These are phyloP conservation scores for Dinomys branickii DNA, from an alignment of 2,113 vertebrate genomes.

Conservation along the genomic window DNA sequence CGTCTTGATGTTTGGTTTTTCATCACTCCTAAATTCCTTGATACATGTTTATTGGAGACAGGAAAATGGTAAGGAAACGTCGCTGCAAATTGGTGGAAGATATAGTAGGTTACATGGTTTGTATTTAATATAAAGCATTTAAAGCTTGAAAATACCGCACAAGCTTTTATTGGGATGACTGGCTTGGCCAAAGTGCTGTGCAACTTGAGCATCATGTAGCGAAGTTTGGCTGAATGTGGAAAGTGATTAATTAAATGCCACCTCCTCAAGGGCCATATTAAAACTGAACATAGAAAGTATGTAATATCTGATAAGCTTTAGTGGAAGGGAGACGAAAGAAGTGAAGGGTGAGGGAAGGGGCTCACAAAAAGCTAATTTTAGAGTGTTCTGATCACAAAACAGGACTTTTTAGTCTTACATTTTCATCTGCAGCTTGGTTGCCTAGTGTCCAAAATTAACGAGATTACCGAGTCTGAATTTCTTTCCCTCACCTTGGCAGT, in stretches of 20 bases:
- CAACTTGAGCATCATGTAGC: constrained; percentile 36
- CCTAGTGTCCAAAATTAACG: constrained; percentile 8
- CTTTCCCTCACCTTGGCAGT: constrained; percentile 54
- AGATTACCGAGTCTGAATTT: constrained; percentile 18
- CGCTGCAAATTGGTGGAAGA: neutral
- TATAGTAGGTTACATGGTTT: neutral
- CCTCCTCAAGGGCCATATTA: neutral
- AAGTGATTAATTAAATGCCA: constrained; percentile 49
- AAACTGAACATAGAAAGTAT: constrained; percentile 46
- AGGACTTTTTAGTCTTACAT: neutral
- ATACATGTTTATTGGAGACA: neutral
- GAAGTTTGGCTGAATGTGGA: constrained; percentile 54
- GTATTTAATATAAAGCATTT: neutral
- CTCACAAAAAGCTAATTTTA: constrained; percentile 10
- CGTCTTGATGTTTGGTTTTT: neutral
- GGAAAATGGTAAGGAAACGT: neutral
- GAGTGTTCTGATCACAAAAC: neutral
- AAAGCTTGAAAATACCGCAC: neutral
- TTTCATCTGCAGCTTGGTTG: neutral
- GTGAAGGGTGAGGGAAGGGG: constrained; percentile 12
- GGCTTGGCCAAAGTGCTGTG: constrained; percentile 47
- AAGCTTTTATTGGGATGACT: neutral
- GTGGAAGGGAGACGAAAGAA: constrained; percentile 31
- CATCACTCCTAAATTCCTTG: constrained; percentile 42
- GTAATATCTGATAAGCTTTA: constrained; percentile 43